Conservation (phyloP, 2,113 vertebrate species). For the Psephotus haematonotus region DNA sequence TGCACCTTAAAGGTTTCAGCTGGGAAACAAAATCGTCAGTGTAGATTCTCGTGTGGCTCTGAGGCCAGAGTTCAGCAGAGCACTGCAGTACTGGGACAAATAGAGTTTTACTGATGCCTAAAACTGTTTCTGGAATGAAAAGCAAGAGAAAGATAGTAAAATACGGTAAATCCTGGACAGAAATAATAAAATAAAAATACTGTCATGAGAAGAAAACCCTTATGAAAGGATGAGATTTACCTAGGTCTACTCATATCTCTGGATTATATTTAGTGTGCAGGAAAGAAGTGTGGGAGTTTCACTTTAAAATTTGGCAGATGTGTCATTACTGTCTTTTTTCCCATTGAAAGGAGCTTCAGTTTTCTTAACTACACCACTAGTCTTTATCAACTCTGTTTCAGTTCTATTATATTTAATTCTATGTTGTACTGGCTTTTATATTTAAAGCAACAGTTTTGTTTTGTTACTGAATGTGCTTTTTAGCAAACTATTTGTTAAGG, state of each 20-base stretch:
- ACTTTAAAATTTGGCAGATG: background rate
- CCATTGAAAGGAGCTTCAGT: background rate
- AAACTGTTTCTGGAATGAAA: background rate
- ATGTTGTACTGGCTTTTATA: background rate
- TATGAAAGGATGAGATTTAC: background rate
- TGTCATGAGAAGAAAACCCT: too few species aligned
- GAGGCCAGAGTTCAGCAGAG: background rate
- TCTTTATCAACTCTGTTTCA: background rate
- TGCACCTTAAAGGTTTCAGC: background rate
- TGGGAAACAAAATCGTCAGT: background rate
- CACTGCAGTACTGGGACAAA: background rate
- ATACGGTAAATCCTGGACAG: background rate
- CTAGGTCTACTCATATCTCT: background rate
- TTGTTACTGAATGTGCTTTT: background rate
- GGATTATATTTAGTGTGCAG: background rate
- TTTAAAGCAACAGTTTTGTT: background rate
- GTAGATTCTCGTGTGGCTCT: background rate
- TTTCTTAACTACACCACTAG: background rate
- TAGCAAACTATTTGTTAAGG: background rate
- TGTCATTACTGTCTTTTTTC: background rate
- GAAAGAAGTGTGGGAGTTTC: background rate
- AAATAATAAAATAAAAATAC: background rate
- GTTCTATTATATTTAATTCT: background rate
- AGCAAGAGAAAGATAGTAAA: background rate
- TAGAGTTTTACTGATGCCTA: background rate